phyloP scores from a whole-genome alignment of 1,140 invertebrate species.

The Trinorchestia longiramus region DNA sequence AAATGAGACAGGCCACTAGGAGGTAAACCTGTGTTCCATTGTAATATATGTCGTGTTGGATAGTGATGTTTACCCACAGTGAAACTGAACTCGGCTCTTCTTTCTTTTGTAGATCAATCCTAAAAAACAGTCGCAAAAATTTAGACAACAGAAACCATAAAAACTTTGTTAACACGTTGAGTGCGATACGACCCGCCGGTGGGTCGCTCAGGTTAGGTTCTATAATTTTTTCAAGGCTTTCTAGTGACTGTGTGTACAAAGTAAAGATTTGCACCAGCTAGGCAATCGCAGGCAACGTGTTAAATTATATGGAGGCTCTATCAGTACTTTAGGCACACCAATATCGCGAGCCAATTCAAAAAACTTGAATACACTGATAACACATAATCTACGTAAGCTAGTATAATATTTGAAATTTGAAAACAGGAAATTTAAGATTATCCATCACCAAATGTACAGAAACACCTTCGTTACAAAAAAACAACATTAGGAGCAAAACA shows the following conservation, averaged over 20 bases:
- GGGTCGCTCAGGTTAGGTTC: too few species aligned
- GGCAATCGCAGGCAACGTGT: too few species aligned
- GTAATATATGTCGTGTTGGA: background rate
- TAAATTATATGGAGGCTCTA: background rate
- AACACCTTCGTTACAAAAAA: background rate
- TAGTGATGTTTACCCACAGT: background rate
- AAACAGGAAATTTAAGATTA: background rate
- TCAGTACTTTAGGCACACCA: too few species aligned
- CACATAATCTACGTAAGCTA: background rate
- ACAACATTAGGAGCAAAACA: background rate
- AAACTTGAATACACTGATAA: background rate
- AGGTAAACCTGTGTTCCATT: background rate
- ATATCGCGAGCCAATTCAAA: too few species aligned
- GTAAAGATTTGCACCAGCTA: too few species aligned
- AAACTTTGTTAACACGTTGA: too few species aligned
- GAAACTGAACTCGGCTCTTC: background rate
- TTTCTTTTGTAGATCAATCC: background rate
- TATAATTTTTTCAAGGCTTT: too few species aligned
- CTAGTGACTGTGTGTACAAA: too few species aligned
- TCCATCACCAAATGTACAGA: background rate
- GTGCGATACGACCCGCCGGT: too few species aligned
- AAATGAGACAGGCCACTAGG: background rate
- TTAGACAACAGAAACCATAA: too few species aligned
- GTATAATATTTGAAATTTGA: background rate
- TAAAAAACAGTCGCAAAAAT: background rate